These are phyloP conservation scores for Hycleus phaleratus DNA, from an alignment of 1,140 invertebrate genomes.

Conservation along the genomic window DNA sequence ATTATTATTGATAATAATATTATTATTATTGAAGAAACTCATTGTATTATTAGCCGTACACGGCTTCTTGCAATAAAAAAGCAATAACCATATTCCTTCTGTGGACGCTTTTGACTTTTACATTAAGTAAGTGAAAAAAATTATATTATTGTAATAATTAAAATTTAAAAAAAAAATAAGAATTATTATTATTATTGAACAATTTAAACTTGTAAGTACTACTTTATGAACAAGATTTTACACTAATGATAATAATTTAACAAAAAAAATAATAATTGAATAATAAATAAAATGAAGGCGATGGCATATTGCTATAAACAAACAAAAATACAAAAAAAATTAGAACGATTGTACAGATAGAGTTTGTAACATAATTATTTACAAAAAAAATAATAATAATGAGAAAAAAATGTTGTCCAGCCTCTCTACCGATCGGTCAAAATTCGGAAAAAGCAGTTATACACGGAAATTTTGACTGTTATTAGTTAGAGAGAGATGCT, in stretches of 20 bases:
- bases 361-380: slow-evolving; percentile 41
- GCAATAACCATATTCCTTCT: slow-evolving; percentile 48
- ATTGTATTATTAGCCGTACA: slow-evolving; percentile 34
- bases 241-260: slow-evolving; percentile 38
- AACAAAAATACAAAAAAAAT: slow-evolving; percentile 8
- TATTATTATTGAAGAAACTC: slow-evolving; percentile 8
- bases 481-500: slow-evolving; percentile 2
- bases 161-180: slow-evolving; percentile 22
- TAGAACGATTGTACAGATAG: slow-evolving; percentile 45
- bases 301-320: slow-evolving; percentile 26
- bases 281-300: slow-evolving; percentile 27
- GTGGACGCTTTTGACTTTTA: slow-evolving; percentile 45
- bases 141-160: slow-evolving; percentile 37
- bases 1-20: too few relatives aligned
- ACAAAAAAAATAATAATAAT: not conserved
- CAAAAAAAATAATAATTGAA: too few relatives aligned
- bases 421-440: slow-evolving; percentile 41
- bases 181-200: slow-evolving; percentile 23
- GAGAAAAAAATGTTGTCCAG: slow-evolving; percentile 31
- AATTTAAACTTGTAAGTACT: slow-evolving; percentile 40
- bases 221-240: slow-evolving; percentile 42
- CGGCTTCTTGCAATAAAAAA: slow-evolving; percentile 47
- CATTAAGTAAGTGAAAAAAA: slow-evolving; percentile 31
- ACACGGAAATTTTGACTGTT: not conserved
- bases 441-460: slow-evolving; percentile 38